These are phyloP conservation scores for Atta cephalotes DNA, from an alignment of 1,140 invertebrate species.

Conservation along the genomic window DNA sequence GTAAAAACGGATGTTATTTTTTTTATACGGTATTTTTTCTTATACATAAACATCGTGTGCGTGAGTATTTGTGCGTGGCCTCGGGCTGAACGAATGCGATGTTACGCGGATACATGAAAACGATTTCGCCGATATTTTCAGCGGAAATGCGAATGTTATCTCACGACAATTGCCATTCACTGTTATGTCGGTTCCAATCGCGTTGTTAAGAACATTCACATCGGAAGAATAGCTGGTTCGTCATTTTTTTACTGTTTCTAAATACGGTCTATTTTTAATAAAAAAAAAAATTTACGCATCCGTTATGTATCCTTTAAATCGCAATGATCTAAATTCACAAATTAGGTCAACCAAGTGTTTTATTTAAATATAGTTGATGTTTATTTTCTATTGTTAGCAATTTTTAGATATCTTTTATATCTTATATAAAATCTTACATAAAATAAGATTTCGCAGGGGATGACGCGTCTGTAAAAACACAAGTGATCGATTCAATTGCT, in stretches of 20 bases:
- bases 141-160: slow-evolving; percentile 39
- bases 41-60: background rate
- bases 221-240: too few relatives aligned
- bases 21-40: slow-evolving; percentile 29
- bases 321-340: background rate
- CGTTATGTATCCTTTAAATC: background rate
- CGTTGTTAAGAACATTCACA: slow-evolving; percentile 3
- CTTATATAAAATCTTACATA: too few relatives aligned
- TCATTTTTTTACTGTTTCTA: background rate
- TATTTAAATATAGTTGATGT: background rate
- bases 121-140: slow-evolving; percentile 37
- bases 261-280: background rate
- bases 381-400: background rate
- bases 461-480: background rate
- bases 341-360: background rate
- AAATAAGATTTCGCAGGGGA: background rate
- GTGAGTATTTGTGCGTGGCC: slow-evolving; percentile 15
- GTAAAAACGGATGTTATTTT: slow-evolving; percentile 36
- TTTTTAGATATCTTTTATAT: background rate
- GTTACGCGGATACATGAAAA: slow-evolving; percentile 46
- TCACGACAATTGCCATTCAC: background rate
- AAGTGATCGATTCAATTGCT: background rate
- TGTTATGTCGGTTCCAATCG: slow-evolving; percentile 6
- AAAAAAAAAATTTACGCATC: background rate
- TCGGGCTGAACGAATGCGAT: slow-evolving; percentile 37